Base-by-base conservation (phyloP, 2,888 invertebrate species). In the Peribatodes rhomboidaria region DNA sequence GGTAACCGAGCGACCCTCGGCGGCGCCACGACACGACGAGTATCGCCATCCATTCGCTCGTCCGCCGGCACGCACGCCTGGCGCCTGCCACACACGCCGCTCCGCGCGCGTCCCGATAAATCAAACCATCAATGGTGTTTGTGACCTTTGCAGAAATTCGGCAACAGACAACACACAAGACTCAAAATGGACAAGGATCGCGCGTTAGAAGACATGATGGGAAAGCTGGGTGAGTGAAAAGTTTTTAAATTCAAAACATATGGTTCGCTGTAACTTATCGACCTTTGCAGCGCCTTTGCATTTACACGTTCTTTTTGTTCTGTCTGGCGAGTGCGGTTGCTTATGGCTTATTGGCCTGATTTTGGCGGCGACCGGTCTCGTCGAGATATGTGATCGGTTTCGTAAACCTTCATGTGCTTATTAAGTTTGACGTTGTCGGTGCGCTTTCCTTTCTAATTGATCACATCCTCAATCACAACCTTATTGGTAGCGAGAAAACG, bases 141-240 rank as follows among this genome's bases (percentile, higher is more conserved):
- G 88, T 89, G 87, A 80, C 74, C 74, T 60, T 86, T 83, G 73
- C 86, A 87, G 85, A 84, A 81, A 69, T 77, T 74, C 69, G 68
- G 72, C 62, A 79, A 78, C 65, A 73, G 63, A 59, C 68, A 60
- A 71, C 66, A 67, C 61, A 64, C 63, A 61, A 46, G 56, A 64
- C 4, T 49, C 72, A 86, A 55, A 81, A 95, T 95, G 95, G 95
- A 95, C 79, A 94, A 95, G 82, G 95, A 95, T 87, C 94, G 91
- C 78, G 95, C 95, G 31, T 81, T 95, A 60, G 95, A 95, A 80
- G 95, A 95, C 74, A 94, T 95, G 83, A 95, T 95, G 95, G 94
- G 94, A 76, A 95, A 95, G 83, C 87, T 95, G 77, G 95, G 95
- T 95, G 77, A 94, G 93, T 87, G 61, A 46, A 64, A 46, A 64